Evolutionary conservation across 2,888 invertebrate species (phyloP), one percentile per base, ranked within the genome.

Genomic region (Hecatera dysodea): DNA sequence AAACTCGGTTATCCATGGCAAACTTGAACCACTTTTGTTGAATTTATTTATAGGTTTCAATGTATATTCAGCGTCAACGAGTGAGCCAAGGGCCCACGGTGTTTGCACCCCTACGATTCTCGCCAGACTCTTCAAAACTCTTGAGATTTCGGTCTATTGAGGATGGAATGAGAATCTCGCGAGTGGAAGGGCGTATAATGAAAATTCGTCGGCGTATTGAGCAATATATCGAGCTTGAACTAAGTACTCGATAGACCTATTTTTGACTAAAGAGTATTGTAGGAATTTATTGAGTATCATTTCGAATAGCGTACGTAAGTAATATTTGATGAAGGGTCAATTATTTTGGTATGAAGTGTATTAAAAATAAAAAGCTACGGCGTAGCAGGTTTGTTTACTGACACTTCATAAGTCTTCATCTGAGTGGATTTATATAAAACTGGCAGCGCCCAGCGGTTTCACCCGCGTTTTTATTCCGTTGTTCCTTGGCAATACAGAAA

Each of bases 1-100:
- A 78, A 73, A 67, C 73, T 67, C 53, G 33, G 67, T 65, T 72
- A 65, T 52, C 70, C 61, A 71, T 71, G 22, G 22, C 64, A 75
- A 75, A 65, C 79, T 57, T 65, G 64, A 82, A 76, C 82, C 63
- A 75, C 60, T 71, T 82, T 68, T 67, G 56, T 66, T 46, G 71
- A 80, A 77, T 85, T 72, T 85, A 82, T 80, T 75, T 82, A 77
- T 85, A 69, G 76, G 79, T 71, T 75, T 72, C 73, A 79, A 74
- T 84, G 84, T 84, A 78, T 79, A 81, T 75, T 59, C 59, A 72
- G 52, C 59, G 72, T 53, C 72, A 75, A 78, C 33, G 71, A 75
- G 66, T 59, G 52, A 73, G 71, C 83, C 76, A 69, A 83, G 75
- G 39, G 48, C 39, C 67, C 19, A 72, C 69, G 67, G 84, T 83